Conservation (phyloP, 2,888 invertebrate species). For the Coleophora deauratella region DNA sequence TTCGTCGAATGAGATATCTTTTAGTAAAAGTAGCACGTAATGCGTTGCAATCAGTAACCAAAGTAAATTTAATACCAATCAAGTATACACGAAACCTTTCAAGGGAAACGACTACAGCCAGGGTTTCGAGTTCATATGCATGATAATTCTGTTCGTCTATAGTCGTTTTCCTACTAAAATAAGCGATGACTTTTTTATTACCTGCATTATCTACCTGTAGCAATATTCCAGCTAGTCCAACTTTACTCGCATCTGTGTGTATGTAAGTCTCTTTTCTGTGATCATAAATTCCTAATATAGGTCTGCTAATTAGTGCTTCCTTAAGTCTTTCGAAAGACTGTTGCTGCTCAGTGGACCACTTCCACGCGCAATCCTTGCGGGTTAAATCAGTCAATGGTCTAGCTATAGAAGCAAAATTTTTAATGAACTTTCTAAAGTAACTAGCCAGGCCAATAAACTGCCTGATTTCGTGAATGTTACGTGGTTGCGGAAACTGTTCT, state of each 20-base stretch:
- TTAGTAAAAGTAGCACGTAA: slow-evolving; percentile 8
- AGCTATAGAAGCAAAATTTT: slow-evolving; percentile 1
- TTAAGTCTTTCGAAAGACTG: background rate
- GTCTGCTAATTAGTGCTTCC: background rate
- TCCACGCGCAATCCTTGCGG: slow-evolving; percentile 1
- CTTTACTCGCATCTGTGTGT: slow-evolving; percentile 19
- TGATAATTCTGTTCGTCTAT: no score
- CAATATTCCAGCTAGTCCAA: background rate
- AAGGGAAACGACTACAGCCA: background rate
- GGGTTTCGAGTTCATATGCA: no score
- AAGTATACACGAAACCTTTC: slow-evolving; percentile 4
- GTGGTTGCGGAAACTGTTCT: slow-evolving; percentile 4
- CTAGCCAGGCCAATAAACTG: slow-evolving; percentile 5
- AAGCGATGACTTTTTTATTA: background rate
- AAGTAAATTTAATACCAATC: slow-evolving; percentile 1
- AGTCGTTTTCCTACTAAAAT: background rate
- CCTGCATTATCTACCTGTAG: background rate
- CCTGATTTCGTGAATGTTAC: slow-evolving; percentile 2
- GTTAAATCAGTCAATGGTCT: slow-evolving; percentile 3
- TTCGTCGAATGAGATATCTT: slow-evolving; percentile 3
- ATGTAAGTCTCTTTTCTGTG: slow-evolving; percentile 16
- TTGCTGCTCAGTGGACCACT: background rate
- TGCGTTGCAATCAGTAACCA: slow-evolving; percentile 5
- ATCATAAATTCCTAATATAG: slow-evolving; percentile 2
- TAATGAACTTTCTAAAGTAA: slow-evolving; percentile 5